Conservation (phyloP, 2,888 invertebrate species). For the Choristoneura rosaceana region DNA sequence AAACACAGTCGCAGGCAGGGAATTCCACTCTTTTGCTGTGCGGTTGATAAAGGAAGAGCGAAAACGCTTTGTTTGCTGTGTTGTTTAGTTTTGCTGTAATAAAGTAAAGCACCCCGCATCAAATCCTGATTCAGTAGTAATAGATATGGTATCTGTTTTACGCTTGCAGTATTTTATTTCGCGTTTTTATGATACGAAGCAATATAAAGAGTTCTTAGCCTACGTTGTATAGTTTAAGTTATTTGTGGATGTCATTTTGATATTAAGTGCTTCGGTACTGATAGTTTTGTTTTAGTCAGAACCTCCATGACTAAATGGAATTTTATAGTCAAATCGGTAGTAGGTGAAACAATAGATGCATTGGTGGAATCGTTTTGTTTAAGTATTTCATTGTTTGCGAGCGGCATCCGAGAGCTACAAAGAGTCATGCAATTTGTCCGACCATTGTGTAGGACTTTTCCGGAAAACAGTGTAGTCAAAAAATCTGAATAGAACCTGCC, state of each 20-base stretch:
- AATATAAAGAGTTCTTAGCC: background rate
- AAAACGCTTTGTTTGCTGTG: too few species aligned
- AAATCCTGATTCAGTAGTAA: constrained; percentile 2
- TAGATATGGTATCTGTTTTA: constrained; percentile 10
- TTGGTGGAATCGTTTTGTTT: constrained; percentile 23
- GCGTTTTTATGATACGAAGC: constrained; percentile 8
- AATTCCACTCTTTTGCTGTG: too few species aligned
- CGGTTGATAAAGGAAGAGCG: too few species aligned
- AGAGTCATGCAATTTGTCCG: constrained; percentile 33
- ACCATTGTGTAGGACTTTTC: constrained; percentile 25
- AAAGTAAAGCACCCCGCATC: background rate
- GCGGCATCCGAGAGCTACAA: constrained; percentile 14
- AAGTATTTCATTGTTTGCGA: constrained; percentile 17
- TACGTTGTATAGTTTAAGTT: background rate
- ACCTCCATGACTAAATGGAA: background rate
- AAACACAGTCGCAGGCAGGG: too few species aligned
- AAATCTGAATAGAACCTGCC: constrained; percentile 37
- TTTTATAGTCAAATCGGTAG: constrained; percentile 14
- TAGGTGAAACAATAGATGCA: constrained; percentile 26
- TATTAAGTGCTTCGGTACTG: background rate
- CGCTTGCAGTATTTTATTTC: constrained; percentile 5
- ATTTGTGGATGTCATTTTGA: background rate
- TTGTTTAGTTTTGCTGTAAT: background rate
- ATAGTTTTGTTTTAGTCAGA: background rate
- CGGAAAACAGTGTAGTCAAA: constrained; percentile 18